Evolutionary conservation across 2,888 invertebrate genomes (phyloP).

Genomic region (Tupiocoris notatus): DNA sequence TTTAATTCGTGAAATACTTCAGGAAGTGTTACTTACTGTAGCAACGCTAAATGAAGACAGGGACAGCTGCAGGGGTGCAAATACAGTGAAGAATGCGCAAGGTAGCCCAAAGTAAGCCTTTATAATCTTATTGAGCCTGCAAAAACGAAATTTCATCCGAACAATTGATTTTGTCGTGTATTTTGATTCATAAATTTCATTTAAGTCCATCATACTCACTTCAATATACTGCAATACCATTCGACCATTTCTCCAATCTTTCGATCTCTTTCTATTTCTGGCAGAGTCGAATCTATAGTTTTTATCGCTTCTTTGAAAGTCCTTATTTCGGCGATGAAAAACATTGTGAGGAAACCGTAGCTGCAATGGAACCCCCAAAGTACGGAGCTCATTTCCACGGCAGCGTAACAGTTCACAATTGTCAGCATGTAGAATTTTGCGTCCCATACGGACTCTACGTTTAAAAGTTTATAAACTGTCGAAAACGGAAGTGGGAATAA

Average conservation of each 20-base stretch:
- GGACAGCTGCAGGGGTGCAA: too few relatives aligned
- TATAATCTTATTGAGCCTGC: too few relatives aligned
- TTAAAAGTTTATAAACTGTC: not conserved
- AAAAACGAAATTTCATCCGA: too few relatives aligned
- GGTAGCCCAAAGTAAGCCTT: too few relatives aligned
- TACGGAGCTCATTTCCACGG: not conserved
- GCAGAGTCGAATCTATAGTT: not conserved
- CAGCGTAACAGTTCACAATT: not conserved
- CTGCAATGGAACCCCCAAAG: not conserved
- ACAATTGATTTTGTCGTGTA: too few relatives aligned
- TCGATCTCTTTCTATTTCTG: not conserved
- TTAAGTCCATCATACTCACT: too few relatives aligned
- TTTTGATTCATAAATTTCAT: too few relatives aligned
- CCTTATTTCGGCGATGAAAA: not conserved
- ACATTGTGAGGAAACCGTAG: not conserved
- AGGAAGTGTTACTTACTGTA: too few relatives aligned
- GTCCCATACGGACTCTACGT: not conserved
- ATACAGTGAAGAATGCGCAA: too few relatives aligned
- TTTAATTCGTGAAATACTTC: too few relatives aligned
- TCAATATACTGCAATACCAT: not conserved
- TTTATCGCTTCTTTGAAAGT: slow-evolving; percentile 5
- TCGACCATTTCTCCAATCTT: not conserved
- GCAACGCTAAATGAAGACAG: too few relatives aligned
- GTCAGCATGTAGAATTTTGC: not conserved
- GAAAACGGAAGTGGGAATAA: not conserved